These are phyloP conservation scores for Pituophis catenifer DNA, from an alignment of 2,113 vertebrate genomes.

Conservation along the genomic window DNA sequence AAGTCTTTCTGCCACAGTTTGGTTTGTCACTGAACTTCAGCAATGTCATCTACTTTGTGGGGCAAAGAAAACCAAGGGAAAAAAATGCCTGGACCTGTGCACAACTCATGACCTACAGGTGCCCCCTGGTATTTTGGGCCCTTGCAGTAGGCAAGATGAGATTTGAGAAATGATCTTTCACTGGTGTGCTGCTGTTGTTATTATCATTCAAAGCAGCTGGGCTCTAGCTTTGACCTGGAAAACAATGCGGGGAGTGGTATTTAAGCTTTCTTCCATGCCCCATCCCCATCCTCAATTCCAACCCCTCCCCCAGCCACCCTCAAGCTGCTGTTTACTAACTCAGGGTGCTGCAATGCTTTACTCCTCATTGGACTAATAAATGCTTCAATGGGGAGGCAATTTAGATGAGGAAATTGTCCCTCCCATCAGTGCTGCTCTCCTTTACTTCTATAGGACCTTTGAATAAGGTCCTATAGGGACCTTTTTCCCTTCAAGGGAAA, in stretches of 20 bases:
- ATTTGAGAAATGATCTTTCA: neutral
- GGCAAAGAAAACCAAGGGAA: neutral
- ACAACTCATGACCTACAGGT: neutral
- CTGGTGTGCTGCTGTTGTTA: neutral
- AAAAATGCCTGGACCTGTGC: neutral
- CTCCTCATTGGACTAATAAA: neutral
- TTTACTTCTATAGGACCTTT: neutral
- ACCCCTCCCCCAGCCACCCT: too few species aligned
- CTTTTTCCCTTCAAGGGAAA: neutral
- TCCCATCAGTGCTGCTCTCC: neutral
- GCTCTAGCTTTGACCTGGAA: neutral
- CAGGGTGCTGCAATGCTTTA: neutral
- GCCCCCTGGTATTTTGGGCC: neutral
- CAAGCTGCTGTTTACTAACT: neutral
- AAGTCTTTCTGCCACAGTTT: neutral
- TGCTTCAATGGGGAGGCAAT: neutral
- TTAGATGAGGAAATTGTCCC: neutral
- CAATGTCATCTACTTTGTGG: neutral
- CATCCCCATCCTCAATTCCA: neutral
- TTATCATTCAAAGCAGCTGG: neutral
- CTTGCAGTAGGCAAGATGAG: neutral
- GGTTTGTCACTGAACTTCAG: neutral
- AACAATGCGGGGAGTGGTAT: neutral
- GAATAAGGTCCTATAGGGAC: neutral
- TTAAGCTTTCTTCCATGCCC: neutral